phyloP scores from a whole-genome alignment of 2,797 vertebrate genomes.

The Oreonectes daqikongensis region DNA sequence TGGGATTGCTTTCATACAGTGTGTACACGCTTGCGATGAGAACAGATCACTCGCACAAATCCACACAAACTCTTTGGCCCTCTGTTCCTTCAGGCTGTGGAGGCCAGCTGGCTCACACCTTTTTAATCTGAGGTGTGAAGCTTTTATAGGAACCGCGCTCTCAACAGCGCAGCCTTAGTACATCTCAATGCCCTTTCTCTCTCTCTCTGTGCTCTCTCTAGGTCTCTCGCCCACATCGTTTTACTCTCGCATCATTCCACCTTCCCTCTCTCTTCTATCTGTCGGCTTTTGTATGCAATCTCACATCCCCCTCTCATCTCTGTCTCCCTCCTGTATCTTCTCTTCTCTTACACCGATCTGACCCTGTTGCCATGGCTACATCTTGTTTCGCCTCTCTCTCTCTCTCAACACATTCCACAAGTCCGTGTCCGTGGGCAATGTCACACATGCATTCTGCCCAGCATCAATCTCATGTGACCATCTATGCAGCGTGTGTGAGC shows the following conservation, averaged over 20 bases:
- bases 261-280: constrained; percentile 26
- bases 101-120: constrained; percentile 55
- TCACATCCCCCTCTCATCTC: constrained; percentile 3
- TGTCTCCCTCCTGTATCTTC: constrained; percentile 34
- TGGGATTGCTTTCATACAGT: background rate
- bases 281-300: constrained; percentile 8
- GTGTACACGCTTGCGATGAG: constrained; percentile 4
- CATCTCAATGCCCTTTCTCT: constrained; percentile 16
- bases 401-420: constrained; percentile 74
- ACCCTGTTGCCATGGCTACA: constrained; percentile 74
- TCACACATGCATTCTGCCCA: constrained; percentile 53
- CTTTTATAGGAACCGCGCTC: constrained; percentile 46
- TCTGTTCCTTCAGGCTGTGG: constrained; percentile 35
- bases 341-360: constrained; percentile 49
- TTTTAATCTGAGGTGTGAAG: constrained; percentile 57
- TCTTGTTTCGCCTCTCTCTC: constrained; percentile 73
- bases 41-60: constrained; percentile 17
- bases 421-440: constrained; percentile 69
- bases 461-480: constrained; percentile 37
- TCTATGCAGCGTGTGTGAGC: constrained; percentile 5
- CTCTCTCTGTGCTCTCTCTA: background rate
- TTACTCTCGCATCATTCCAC: constrained; percentile 14
- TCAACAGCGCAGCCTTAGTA: constrained; percentile 22
- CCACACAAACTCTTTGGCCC: constrained; percentile 27
- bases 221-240: constrained; percentile 10